Evolutionary conservation across 2,888 invertebrate species (phyloP).

Genomic region (Orthosia gothica): DNA sequence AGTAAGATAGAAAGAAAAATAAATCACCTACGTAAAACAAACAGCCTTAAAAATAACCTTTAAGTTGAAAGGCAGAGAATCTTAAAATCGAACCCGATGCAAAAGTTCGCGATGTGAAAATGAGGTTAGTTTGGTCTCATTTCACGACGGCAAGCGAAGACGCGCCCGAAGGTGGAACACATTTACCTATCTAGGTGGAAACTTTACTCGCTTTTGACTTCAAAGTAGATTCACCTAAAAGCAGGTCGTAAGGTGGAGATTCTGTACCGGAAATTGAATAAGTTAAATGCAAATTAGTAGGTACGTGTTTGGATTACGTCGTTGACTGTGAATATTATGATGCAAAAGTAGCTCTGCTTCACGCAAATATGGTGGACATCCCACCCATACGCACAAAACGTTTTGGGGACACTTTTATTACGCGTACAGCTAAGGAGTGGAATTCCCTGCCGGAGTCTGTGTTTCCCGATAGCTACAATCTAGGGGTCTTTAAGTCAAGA

Average conservation of each 20-base stretch:
- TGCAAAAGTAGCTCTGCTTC: not conserved
- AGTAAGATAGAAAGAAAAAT: not conserved
- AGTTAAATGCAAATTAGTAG: slow-evolving; percentile 8
- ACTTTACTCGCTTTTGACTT: slow-evolving; percentile 49
- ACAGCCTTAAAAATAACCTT: not conserved
- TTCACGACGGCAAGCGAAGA: slow-evolving; percentile 43
- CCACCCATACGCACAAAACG: too few species aligned
- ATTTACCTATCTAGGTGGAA: slow-evolving; percentile 52
- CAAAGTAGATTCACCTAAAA: slow-evolving; percentile 47
- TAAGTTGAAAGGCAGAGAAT: not conserved
- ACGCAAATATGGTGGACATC: too few species aligned
- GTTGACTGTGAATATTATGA: not conserved
- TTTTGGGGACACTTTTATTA: too few species aligned
- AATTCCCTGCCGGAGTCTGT: too few species aligned
- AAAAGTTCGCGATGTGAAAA: slow-evolving; percentile 31
- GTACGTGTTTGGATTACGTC: not conserved
- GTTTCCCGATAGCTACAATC: too few species aligned
- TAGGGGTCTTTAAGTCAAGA: too few species aligned
- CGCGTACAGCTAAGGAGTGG: too few species aligned
- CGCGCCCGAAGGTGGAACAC: slow-evolving; percentile 43
- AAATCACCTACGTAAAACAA: not conserved
- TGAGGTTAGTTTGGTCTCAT: slow-evolving; percentile 51
- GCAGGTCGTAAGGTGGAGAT: slow-evolving; percentile 28
- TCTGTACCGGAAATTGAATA: slow-evolving; percentile 8
- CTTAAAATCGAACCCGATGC: slow-evolving; percentile 20